Percentiles rank a stretch among this genome's conserved stretches.
These are phyloP conservation scores for Catharus fuscescens DNA, from an alignment of 2,113 vertebrate genomes.

Conservation along the genomic window DNA sequence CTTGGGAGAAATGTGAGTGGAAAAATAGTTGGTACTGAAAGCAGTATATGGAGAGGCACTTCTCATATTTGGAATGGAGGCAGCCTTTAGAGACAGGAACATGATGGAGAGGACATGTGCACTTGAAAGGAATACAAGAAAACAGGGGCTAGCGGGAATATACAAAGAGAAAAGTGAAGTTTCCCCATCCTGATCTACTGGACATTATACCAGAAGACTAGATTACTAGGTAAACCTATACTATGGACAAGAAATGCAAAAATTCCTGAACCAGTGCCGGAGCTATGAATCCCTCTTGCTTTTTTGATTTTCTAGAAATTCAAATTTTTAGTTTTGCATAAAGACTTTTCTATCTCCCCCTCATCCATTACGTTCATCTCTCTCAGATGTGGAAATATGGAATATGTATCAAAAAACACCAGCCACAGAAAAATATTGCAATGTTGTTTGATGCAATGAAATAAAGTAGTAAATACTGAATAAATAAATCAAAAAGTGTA, in stretches of 20 bases:
- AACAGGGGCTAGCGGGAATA: rapidly evolving
- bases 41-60: not conserved
- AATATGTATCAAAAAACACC: not conserved
- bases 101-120: not conserved
- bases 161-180: not conserved
- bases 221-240: not conserved
- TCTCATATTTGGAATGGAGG: not conserved
- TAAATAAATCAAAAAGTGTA: not conserved
- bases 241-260: not conserved
- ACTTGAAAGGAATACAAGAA: not conserved
- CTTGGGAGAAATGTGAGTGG: not conserved
- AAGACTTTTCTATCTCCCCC: not conserved
- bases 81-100: not conserved
- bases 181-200: not conserved
- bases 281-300: not conserved
- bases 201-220: not conserved
- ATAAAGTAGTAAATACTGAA: not conserved
- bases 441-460: not conserved
- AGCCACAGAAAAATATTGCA: not conserved
- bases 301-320: not conserved
- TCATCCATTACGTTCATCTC: not conserved
- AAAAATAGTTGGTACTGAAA: not conserved
- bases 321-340: not conserved
- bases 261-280: not conserved
- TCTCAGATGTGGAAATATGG: not conserved